Evolutionary conservation across 2,888 invertebrate genomes (phyloP), one percentile per base, ranked within the genome.

Genomic region (Pteria penguin): DNA sequence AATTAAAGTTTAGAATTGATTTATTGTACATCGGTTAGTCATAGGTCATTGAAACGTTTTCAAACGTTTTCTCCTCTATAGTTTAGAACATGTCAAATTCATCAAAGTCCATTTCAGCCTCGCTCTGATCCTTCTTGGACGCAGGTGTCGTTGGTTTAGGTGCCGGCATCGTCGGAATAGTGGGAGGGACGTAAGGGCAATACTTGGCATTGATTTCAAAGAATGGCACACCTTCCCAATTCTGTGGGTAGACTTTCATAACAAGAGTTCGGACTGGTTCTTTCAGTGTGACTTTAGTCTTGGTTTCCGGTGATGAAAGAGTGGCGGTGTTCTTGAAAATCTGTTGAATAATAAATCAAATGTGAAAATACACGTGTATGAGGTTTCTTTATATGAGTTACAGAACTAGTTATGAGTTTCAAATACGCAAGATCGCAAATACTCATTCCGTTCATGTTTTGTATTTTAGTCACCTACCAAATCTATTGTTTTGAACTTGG

Each of bases 191-290:
- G 18, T 22, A 57, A 22, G 18, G n/a, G 22, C 57, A 57, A 22
- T 57, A 57, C 26, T 57, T 8, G 26, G 57, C 57, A 8, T 57
- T 8, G 11, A 57, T 57, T 24, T 57, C 26, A 18, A 57, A 22
- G 57, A 22, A 57, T 22, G 57, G 57, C 22, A 57, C 57, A 57
- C 57, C 57, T 22, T 57, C 57, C 57, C 57, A 57, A 18, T 57
- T 8, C 22, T 57, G 57, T 8, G 57, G 57, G 26, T 57, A 57
- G 8, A 57, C 5, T 8, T 24, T 18, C 26, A 24, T 24, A 22
- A 57, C 57, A 5, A 57, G 22, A n/a, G 57, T 57, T 22, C 8
- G 18, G n/a, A 57, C 18, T 8, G 57, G 57, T 57, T 57, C 57
- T 22, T 18, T 22, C 22, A 57, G 26, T 57, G 11, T 57, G n/a